Evolutionary conservation across 92 coral and sea anemone genomes (phyloP), one percentile per base, ranked within the genome.

Genomic region (Blastomussa wellsi): DNA sequence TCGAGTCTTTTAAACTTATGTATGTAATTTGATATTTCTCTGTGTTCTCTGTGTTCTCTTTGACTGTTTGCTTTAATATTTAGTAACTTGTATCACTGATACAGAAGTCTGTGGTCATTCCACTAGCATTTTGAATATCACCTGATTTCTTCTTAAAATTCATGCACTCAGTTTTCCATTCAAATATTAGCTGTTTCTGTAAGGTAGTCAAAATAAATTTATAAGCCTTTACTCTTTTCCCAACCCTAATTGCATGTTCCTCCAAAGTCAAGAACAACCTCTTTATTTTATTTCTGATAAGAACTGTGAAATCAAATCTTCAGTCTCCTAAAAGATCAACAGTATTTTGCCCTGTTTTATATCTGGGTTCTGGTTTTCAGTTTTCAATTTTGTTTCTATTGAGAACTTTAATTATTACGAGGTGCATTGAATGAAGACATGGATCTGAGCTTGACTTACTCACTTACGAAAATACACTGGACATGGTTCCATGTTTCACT

Each of bases 41-140:
- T 49, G 38, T 36, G 52, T 39, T 72, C n/a, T 38, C 29, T 29
- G 69, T 72, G 14, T 70, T 66, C 47, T 47, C 47, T 79, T 47
- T 67, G 64, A 20, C 17, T 49, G 66, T 81, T 81, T 31, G 78
- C 68, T 13, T 51, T 81, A 60, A 49, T 33, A 22, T 81, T 81
- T 70, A 69, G 49, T 32, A 15, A 22, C 13, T 35, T 69, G 16
- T 70, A n/a, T 81, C 28, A 35, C 78, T 49, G 62, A 14, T 13
- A 48, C 35, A 15, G 17, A 67, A 48, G 49, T 48, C 60, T 37
- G 69, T 68, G 33, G 37, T 53, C 49, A 26, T 80, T 17, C 36
- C 8, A 14, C 51, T 42, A 0, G 13, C 19, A 78, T 59, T n/a
- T 7, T 19, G 31, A 42, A 9, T 20, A 47, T 68, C 66, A 81